Percentiles rank a stretch among this genome's conserved stretches.
Evolutionary conservation across 2,113 vertebrate genomes (phyloP).

Genomic region (Eudorcas thomsonii): DNA sequence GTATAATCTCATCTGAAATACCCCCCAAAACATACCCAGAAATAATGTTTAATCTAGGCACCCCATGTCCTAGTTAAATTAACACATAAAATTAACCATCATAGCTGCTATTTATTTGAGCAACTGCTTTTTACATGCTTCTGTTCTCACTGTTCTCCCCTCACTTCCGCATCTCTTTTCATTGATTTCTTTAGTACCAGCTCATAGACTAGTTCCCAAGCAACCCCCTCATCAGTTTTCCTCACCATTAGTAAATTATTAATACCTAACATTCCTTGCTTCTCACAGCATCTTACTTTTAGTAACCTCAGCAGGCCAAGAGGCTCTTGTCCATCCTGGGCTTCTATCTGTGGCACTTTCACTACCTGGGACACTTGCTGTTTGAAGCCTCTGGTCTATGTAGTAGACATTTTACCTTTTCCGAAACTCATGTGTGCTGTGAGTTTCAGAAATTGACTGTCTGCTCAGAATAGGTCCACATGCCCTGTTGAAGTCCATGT

Average conservation of each 20-base stretch:
- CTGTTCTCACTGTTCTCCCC: neutral
- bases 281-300: neutral
- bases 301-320: neutral
- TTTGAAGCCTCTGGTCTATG: neutral
- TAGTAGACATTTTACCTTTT: neutral
- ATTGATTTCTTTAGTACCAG: neutral
- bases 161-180: neutral
- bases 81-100: neutral
- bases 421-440: neutral
- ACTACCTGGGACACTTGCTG: neutral
- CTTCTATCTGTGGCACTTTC: neutral
- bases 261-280: neutral
- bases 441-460: neutral
- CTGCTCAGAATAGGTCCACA: neutral
- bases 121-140: neutral
- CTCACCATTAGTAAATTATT: neutral
- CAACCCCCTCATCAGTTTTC: neutral
- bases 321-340: neutral
- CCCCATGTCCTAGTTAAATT: neutral
- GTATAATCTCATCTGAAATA: neutral
- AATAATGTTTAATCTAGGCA: neutral
- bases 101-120: neutral
- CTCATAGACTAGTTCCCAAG: neutral
- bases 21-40: neutral
- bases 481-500: too few species aligned